Evolutionary conservation across 2,888 invertebrate species (phyloP).

Genomic region (Ochropleura plecta): DNA sequence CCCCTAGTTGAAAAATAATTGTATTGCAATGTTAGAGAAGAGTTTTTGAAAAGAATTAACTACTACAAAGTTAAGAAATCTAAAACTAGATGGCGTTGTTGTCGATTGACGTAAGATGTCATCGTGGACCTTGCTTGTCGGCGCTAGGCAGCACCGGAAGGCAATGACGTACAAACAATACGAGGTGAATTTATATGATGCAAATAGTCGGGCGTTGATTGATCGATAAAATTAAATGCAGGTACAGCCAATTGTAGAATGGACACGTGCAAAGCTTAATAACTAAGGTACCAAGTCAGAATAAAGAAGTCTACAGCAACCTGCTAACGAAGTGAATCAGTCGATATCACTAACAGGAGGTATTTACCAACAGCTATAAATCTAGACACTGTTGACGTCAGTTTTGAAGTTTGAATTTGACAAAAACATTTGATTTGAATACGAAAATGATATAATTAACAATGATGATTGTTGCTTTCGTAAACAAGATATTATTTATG

Average conservation of each 20-base stretch:
- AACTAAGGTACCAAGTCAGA: constrained; percentile 33
- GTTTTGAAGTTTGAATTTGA: constrained; percentile 32
- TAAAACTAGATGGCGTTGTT: constrained; percentile 56
- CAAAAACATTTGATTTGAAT: constrained; percentile 1
- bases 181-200: constrained; percentile 75
- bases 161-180: constrained; percentile 73
- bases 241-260: constrained; percentile 59
- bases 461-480: constrained; percentile 11
- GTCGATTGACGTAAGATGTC: constrained; percentile 63
- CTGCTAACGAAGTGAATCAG: constrained; percentile 11
- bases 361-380: constrained; percentile 5
- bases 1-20: constrained; percentile 9
- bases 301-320: constrained; percentile 33
- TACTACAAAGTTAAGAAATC: constrained; percentile 20
- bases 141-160: constrained; percentile 73
- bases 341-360: background rate
- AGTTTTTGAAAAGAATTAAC: constrained; percentile 11
- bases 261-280: constrained; percentile 59
- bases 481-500: constrained; percentile 14
- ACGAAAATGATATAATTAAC: constrained; percentile 15
- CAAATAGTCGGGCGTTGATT: constrained; percentile 70
- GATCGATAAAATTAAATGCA: constrained; percentile 66
- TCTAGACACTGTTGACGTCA: constrained; percentile 39
- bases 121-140: constrained; percentile 70
- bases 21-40: background rate